phyloP scores from a whole-genome alignment of 2,888 invertebrate species.

The Atrina japonica region DNA sequence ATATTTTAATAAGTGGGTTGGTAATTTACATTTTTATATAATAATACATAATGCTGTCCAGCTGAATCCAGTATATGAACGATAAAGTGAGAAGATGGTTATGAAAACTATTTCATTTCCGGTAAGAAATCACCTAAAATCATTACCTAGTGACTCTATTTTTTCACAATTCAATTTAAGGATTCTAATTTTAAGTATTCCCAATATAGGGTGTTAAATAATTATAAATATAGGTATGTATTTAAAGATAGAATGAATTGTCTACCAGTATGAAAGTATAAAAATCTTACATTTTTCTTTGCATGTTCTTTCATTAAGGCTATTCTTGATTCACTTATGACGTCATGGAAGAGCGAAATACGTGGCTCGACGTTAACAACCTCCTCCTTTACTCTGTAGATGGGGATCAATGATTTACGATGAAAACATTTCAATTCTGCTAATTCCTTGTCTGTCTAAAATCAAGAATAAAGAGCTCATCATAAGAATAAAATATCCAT shows the following conservation, averaged over 20 bases:
- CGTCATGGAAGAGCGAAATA: slow-evolving; percentile 55
- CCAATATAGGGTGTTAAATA: no score
- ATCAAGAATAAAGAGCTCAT: background rate
- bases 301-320: slow-evolving; percentile 22
- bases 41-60: no score
- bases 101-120: no score
- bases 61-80: no score
- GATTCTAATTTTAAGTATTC: background rate
- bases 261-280: background rate
- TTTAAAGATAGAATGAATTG: background rate
- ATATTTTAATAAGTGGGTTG: no score
- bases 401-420: slow-evolving; percentile 39
- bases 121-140: no score
- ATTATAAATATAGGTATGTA: no score
- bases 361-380: slow-evolving; percentile 51
- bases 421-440: slow-evolving; percentile 43
- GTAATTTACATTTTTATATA: no score
- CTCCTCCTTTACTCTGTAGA: slow-evolving; percentile 49
- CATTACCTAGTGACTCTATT: no score
- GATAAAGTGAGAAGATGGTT: no score
- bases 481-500: no score
- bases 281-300: slow-evolving; percentile 23
- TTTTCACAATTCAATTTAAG: no score
- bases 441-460: background rate
- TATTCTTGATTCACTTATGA: slow-evolving; percentile 45